phyloP scores from a whole-genome alignment of 2,888 invertebrate genomes.

The Lasioglossum marginatum region DNA sequence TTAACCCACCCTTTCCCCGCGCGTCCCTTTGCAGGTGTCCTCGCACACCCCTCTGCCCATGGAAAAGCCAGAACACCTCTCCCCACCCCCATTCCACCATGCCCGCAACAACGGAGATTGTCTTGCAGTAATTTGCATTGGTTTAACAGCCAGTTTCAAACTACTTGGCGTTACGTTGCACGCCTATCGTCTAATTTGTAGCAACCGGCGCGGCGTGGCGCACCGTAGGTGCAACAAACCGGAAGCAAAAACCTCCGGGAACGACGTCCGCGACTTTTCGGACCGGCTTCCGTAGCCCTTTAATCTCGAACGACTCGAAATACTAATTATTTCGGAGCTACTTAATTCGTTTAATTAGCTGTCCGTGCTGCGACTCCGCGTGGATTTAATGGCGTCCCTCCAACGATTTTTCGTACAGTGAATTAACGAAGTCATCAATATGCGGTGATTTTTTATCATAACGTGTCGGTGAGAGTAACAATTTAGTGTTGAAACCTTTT shows the following conservation, averaged over 20 bases:
- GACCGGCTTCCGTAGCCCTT: background rate
- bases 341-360: background rate
- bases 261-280: background rate
- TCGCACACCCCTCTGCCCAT: background rate
- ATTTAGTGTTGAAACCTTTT: no score
- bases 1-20: conserved; percentile 19
- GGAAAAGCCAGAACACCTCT: background rate
- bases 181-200: conserved; percentile 70
- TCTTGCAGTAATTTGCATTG: conserved; percentile 77
- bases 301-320: background rate
- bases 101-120: conserved; percentile 64
- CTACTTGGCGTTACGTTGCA: conserved; percentile 71
- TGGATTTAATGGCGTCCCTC: background rate
- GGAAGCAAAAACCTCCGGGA: conserved; percentile 28
- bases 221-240: background rate
- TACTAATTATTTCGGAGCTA: background rate
- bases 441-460: background rate
- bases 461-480: no score
- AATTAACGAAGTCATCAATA: background rate
- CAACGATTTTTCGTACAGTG: background rate
- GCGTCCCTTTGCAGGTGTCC: conserved; percentile 20
- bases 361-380: background rate
- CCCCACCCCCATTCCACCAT: background rate
- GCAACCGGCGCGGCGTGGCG: conserved; percentile 10
- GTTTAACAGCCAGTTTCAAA: conserved; percentile 77